phyloP scores from a whole-genome alignment of 2,797 vertebrate species.

The Protosalanx chinensis region DNA sequence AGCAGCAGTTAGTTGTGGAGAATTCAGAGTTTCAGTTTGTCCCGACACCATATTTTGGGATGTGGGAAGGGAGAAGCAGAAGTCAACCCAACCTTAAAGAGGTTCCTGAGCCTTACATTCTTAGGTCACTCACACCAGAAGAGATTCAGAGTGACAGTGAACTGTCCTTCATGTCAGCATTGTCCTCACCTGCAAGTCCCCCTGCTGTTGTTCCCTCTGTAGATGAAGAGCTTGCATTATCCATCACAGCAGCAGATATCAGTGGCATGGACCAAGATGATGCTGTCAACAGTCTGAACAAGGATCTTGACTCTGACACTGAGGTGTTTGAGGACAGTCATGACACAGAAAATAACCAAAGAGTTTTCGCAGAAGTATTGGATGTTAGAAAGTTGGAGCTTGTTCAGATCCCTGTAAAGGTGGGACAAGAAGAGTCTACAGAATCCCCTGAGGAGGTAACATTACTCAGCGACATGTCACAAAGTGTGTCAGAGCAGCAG shows the following conservation, averaged over 20 bases:
- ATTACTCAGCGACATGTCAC: not conserved
- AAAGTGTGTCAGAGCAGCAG: not conserved
- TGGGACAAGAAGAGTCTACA: constrained; percentile 1
- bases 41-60: not conserved
- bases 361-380: not conserved
- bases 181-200: not conserved
- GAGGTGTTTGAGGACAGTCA: constrained; percentile 5
- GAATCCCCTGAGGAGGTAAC: not conserved
- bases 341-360: constrained; percentile 13
- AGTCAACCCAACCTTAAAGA: not conserved
- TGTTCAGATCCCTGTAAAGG: not conserved
- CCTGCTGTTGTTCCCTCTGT: not conserved
- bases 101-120: not conserved
- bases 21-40: not conserved
- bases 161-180: not conserved
- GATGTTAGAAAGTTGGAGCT: constrained; percentile 1
- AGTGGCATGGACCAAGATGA: not conserved
- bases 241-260: not conserved
- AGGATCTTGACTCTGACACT: constrained; percentile 7
- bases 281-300: not conserved
- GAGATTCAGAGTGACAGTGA: not conserved
- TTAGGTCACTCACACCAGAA: not conserved
- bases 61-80: not conserved
- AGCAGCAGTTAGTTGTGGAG: not conserved
- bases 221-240: not conserved